A percentile compares a stretch with the other conserved stretches of the same genome.
Evolutionary conservation across 2,113 vertebrate genomes (phyloP).

Genomic region (Hemiscyllium ocellatum): DNA sequence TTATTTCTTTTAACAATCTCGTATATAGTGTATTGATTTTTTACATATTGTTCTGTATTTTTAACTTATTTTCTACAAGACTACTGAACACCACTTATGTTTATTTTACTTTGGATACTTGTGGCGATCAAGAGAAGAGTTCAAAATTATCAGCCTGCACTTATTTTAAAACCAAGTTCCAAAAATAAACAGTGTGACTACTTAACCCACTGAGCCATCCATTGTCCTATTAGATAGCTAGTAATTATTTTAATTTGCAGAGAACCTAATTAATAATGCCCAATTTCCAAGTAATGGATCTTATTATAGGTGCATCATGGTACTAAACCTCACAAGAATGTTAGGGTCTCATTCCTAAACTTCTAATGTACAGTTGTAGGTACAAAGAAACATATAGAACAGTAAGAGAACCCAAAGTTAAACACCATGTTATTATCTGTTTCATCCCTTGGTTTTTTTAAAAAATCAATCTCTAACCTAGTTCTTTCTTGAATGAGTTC

Average conservation of each 20-base stretch:
- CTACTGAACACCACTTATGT: not conserved
- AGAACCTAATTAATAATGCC: not conserved
- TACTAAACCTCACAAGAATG: not conserved
- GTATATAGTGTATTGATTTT: not conserved
- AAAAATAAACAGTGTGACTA: not conserved
- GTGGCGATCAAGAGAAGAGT: not conserved
- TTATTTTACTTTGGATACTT: not conserved
- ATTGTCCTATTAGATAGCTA: not conserved
- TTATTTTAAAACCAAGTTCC: not conserved
- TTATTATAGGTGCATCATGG: not conserved
- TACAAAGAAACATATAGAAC: not conserved
- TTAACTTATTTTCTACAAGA: not conserved
- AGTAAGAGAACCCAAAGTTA: not conserved
- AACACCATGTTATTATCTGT: not conserved
- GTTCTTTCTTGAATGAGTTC: not conserved
- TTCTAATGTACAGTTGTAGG: not conserved
- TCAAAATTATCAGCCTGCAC: not conserved
- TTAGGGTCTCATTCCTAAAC: not conserved
- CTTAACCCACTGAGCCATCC: not conserved
- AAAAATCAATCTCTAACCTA: not conserved
- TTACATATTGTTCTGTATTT: not conserved
- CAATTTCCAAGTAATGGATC: not conserved
- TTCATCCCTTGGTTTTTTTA: not conserved
- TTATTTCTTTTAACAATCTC: too few relatives aligned
- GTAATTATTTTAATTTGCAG: not conserved